Evolutionary conservation across 2,113 vertebrate genomes (phyloP).

Genomic region (Perca schrenkii): DNA sequence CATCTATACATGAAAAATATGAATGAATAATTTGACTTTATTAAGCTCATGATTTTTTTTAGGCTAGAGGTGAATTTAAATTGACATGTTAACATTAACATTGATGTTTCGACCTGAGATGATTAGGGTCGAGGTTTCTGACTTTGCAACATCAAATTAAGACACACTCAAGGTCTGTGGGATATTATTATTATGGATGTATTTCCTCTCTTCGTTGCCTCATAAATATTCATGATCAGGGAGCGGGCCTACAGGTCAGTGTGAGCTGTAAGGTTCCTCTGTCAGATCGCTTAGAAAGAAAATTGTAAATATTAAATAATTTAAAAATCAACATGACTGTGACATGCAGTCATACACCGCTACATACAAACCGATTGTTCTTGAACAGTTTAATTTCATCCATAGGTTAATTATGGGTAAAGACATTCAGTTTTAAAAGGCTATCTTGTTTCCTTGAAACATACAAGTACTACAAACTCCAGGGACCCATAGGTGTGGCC

Average conservation of each 20-base stretch:
- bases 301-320: slow-evolving; percentile 33
- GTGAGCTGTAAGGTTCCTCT: slow-evolving; percentile 12
- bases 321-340: neutral
- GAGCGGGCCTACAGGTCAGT: slow-evolving; percentile 20
- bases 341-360: neutral
- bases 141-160: slow-evolving; percentile 41
- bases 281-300: slow-evolving; percentile 19
- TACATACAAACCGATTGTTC: neutral
- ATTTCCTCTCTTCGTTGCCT: slow-evolving; percentile 1
- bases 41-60: slow-evolving; percentile 4
- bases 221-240: slow-evolving; percentile 63
- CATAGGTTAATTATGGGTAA: neutral
- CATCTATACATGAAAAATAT: neutral
- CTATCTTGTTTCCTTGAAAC: neutral
- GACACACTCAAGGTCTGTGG: slow-evolving; percentile 33
- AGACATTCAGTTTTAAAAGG: slow-evolving; percentile 17
- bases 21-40: neutral
- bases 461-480: neutral
- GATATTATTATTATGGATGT: slow-evolving; percentile 36
- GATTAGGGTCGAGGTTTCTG: slow-evolving; percentile 53
- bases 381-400: neutral
- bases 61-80: slow-evolving; percentile 28
- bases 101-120: slow-evolving; percentile 46
- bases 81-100: slow-evolving; percentile 35
- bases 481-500: neutral